Conservation (phyloP, 2,888 invertebrate genomes). For the Alviniconcha strummeri region DNA sequence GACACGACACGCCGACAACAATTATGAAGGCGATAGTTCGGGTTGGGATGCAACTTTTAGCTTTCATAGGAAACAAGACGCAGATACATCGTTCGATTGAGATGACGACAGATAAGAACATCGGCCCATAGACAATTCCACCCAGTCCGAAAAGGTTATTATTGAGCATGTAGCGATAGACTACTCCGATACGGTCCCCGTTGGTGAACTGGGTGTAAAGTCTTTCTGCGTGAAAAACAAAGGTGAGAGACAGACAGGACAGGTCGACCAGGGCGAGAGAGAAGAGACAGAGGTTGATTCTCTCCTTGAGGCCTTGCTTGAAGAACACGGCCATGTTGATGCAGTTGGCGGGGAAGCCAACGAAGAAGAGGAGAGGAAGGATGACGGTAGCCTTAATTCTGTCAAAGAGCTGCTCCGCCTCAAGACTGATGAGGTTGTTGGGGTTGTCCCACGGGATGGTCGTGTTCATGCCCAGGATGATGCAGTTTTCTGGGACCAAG, state of each 20-base stretch:
- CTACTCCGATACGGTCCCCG: neutral
- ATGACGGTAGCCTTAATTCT: neutral
- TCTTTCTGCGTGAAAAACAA: neutral
- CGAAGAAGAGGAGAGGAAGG: neutral
- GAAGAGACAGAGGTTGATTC: neutral
- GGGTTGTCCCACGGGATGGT: no score
- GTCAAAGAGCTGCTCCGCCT: neutral
- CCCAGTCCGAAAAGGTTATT: constrained; percentile 19
- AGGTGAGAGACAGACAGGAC: no score
- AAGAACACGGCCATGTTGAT: constrained; percentile 11
- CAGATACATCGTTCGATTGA: constrained; percentile 24
- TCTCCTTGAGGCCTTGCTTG: neutral
- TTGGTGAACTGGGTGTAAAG: constrained; percentile 19
- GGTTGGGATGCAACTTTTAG: neutral
- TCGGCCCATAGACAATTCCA: constrained; percentile 24
- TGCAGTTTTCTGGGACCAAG: neutral
- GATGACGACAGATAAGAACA: constrained; percentile 13
- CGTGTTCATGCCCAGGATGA: neutral
- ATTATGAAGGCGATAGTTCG: neutral
- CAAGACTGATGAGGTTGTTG: neutral
- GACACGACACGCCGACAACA: neutral
- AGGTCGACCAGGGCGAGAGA: neutral
- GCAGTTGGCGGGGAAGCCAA: neutral
- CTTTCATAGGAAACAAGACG: constrained; percentile 16
- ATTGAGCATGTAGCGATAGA: constrained; percentile 18